Evolutionary conservation across 2,113 vertebrate species (phyloP).

Genomic region (Syngnathus scovelli): DNA sequence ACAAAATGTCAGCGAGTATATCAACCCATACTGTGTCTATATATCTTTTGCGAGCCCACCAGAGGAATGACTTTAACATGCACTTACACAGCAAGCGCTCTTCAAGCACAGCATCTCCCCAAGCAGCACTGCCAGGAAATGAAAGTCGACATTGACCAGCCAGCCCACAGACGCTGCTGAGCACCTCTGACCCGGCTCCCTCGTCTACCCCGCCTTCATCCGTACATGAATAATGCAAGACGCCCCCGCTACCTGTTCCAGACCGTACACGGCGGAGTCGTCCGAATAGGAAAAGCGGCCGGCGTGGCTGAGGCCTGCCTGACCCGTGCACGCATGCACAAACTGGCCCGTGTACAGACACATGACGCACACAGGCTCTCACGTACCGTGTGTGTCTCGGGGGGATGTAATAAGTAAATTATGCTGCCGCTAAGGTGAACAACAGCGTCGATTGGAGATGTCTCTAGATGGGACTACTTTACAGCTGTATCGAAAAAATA

Average conservation of each 20-base stretch:
- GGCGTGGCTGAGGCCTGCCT: constrained; percentile 33
- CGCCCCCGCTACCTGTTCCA: constrained; percentile 58
- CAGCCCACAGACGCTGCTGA: constrained; percentile 41
- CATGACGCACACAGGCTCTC: constrained; percentile 33
- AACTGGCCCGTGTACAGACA: not conserved
- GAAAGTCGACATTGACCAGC: constrained; percentile 56
- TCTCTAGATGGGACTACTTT: not conserved
- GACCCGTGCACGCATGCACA: constrained; percentile 28
- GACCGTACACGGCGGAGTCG: constrained; percentile 40
- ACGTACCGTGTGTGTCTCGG: constrained; percentile 58
- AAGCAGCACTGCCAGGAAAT: constrained; percentile 48
- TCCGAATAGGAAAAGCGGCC: not conserved
- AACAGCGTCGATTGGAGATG: constrained; percentile 13
- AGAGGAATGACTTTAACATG: constrained; percentile 30
- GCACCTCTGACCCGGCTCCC: constrained; percentile 37
- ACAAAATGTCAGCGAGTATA: not conserved
- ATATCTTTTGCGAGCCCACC: constrained; percentile 10
- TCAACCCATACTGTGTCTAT: not conserved
- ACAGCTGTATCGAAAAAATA: not conserved
- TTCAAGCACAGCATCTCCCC: constrained; percentile 32
- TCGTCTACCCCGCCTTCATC: constrained; percentile 3
- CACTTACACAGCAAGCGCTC: constrained; percentile 33
- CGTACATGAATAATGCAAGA: constrained; percentile 60
- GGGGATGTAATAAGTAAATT: constrained; percentile 61
- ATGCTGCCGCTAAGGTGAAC: constrained; percentile 71